Conservation (phyloP, 2,797 vertebrate species). For the Brachyrhaphis roseni region DNA sequence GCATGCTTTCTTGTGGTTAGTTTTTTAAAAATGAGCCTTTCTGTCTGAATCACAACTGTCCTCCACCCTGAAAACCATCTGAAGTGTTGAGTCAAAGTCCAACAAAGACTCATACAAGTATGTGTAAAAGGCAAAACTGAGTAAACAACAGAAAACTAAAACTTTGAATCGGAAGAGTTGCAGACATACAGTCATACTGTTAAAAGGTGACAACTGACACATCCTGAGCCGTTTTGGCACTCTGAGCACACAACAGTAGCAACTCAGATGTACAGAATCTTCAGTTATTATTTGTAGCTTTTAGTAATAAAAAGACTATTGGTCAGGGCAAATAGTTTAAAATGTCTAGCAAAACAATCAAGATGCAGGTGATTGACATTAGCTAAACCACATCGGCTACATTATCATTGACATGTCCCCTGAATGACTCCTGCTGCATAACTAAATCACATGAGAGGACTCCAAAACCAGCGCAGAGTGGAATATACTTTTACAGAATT, state of each 20-base stretch:
- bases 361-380: slow-evolving; percentile 15
- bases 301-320: slow-evolving; percentile 18
- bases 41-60: slow-evolving; percentile 54
- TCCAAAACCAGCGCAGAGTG: slow-evolving; percentile 21
- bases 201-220: slow-evolving; percentile 47
- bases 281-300: slow-evolving; percentile 43
- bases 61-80: slow-evolving; percentile 52
- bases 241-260: slow-evolving; percentile 30
- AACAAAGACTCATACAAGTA: slow-evolving; percentile 60
- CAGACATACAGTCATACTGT: slow-evolving; percentile 65
- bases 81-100: slow-evolving; percentile 53
- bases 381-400: slow-evolving; percentile 1
- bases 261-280: slow-evolving; percentile 20
- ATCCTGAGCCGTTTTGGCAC: slow-evolving; percentile 42
- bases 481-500: slow-evolving; percentile 39
- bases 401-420: slow-evolving; percentile 10
- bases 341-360: background rate
- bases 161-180: slow-evolving; percentile 41
- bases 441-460: slow-evolving; percentile 58
- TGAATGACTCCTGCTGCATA: slow-evolving; percentile 42
- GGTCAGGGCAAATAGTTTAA: slow-evolving; percentile 14
- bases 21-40: slow-evolving; percentile 28
- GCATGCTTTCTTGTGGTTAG: slow-evolving; percentile 9
- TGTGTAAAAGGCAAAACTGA: slow-evolving; percentile 54
- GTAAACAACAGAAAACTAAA: slow-evolving; percentile 42